Evolutionary conservation across 2,888 invertebrate genomes (phyloP).

Genomic region (Tetramorium bicarinatum): DNA sequence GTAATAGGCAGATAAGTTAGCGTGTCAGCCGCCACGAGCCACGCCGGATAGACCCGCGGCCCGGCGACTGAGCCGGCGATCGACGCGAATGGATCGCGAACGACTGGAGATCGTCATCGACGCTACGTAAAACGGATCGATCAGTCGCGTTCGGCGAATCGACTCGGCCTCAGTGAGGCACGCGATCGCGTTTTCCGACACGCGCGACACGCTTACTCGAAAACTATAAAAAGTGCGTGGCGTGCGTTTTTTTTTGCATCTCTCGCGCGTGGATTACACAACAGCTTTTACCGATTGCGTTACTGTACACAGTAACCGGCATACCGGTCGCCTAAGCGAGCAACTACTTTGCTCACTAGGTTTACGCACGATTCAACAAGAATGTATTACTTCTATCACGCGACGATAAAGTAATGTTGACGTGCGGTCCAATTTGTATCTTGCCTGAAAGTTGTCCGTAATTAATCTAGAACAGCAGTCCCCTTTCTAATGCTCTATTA

Average conservation of each 20-base stretch:
- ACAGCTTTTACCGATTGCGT: constrained; percentile 56
- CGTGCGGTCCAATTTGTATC: background rate
- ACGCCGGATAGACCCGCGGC: background rate
- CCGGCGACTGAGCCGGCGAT: background rate
- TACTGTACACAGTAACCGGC: constrained; percentile 46
- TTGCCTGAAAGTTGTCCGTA: background rate
- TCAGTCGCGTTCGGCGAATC: background rate
- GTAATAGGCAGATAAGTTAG: constrained; percentile 62
- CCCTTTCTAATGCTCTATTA: background rate
- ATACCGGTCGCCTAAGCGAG: background rate
- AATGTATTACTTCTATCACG: background rate
- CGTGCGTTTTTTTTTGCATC: constrained; percentile 34
- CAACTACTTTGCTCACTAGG: constrained; percentile 14
- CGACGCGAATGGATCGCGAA: background rate
- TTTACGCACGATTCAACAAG: constrained; percentile 17
- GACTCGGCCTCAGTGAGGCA: background rate
- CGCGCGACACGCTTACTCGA: constrained; percentile 33
- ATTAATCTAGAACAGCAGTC: background rate
- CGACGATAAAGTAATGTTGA: background rate
- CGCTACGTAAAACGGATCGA: background rate
- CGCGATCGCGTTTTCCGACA: constrained; percentile 1
- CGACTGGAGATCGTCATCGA: background rate
- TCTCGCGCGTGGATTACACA: constrained; percentile 44
- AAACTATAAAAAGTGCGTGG: constrained; percentile 5
- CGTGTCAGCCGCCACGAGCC: constrained; percentile 6